phyloP scores from a whole-genome alignment of 2,113 vertebrate genomes.

The Alethe diademata region DNA sequence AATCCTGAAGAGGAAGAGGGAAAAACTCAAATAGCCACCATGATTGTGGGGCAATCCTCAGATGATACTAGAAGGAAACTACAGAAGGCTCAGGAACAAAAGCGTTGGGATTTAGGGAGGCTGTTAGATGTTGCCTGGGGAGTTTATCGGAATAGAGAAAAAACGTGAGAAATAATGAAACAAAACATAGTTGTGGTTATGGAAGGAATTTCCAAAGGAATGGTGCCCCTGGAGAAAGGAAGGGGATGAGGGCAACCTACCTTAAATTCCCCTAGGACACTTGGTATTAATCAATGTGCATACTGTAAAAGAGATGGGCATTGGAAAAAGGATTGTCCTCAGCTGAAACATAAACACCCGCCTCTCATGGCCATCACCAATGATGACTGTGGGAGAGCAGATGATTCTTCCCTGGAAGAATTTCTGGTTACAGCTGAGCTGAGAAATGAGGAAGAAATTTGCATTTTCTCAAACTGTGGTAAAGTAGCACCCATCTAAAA shows the following conservation, averaged over 20 bases:
- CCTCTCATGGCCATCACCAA: accelerated
- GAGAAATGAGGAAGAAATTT: background rate
- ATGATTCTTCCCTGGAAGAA: background rate
- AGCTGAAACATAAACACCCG: background rate
- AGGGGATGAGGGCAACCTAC: background rate
- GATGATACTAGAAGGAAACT: background rate
- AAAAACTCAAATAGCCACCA: background rate
- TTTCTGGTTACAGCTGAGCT: background rate
- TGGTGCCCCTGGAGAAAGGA: background rate
- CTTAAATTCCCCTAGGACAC: background rate
- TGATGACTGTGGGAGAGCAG: no score
- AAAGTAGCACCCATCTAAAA: background rate
- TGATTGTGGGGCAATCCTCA: background rate
- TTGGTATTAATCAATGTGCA: no score
- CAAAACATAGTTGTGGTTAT: background rate
- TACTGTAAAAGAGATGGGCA: background rate
- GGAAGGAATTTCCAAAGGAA: background rate
- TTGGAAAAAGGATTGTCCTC: background rate
- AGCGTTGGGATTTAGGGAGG: background rate
- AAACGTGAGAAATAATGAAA: background rate
- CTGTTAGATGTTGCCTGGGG: background rate
- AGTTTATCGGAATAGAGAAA: background rate
- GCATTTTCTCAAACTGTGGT: background rate
- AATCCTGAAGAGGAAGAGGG: background rate
- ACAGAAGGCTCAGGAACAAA: background rate